A percentile compares a stretch with the other conserved stretches of the same genome.
phyloP scores from a whole-genome alignment of 2,888 invertebrate species.

The Autographa pulchrina region DNA sequence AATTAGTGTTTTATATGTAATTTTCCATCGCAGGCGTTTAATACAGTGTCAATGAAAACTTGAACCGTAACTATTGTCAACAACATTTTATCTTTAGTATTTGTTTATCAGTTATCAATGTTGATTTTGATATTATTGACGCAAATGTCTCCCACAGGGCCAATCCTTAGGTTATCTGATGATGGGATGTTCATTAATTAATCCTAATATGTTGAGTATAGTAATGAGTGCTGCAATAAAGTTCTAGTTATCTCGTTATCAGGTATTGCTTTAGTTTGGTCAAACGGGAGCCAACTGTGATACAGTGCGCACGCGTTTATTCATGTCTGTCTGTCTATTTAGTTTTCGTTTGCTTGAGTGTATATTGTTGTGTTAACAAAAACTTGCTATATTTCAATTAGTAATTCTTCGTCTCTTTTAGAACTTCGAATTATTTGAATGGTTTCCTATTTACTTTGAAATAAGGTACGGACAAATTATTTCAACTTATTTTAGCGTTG shows the following conservation, averaged over 20 bases:
- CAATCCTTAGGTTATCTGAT: constrained; percentile 77
- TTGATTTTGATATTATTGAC: constrained; percentile 76
- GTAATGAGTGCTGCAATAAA: constrained; percentile 29
- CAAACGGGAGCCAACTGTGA: constrained; percentile 60
- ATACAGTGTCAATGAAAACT: constrained; percentile 77
- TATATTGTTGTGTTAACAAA: constrained; percentile 28
- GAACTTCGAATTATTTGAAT: constrained; percentile 20
- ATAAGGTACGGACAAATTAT: constrained; percentile 39
- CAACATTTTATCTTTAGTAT: constrained; percentile 68
- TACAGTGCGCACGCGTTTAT: constrained; percentile 60
- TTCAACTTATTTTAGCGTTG: not conserved
- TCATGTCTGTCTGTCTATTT: constrained; percentile 26
- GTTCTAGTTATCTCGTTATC: constrained; percentile 60
- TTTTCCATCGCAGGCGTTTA: constrained; percentile 70
- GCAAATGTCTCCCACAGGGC: constrained; percentile 74
- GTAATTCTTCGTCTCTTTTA: constrained; percentile 7
- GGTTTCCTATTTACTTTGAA: constrained; percentile 13
- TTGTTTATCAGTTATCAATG: constrained; percentile 62
- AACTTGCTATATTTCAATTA: constrained; percentile 8
- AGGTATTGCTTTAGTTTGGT: constrained; percentile 58
- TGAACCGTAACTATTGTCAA: constrained; percentile 72
- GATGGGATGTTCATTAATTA: constrained; percentile 72
- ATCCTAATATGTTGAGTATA: constrained; percentile 63
- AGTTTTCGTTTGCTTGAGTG: constrained; percentile 28
- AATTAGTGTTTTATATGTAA: constrained; percentile 48